These are phyloP conservation scores for Falco columbarius DNA, from an alignment of 2,797 vertebrate genomes.

Conservation along the genomic window DNA sequence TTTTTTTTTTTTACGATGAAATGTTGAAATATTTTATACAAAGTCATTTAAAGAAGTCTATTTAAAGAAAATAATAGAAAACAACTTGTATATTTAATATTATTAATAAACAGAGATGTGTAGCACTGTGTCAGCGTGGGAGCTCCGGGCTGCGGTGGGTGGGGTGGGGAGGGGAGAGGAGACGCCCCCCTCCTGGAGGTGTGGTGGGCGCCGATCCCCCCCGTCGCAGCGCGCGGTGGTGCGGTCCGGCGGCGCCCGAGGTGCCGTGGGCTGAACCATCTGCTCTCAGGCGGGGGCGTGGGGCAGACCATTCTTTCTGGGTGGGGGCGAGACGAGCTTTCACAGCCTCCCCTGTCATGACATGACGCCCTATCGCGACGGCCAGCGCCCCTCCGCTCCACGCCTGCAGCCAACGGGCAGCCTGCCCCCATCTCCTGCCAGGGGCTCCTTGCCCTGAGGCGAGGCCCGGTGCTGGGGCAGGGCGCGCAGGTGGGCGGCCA, in stretches of 20 bases:
- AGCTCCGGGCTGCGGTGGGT: too few species aligned
- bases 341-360: neutral
- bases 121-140: neutral
- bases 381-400: too few species aligned
- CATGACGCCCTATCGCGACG: neutral
- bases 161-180: neutral
- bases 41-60: conserved; percentile 79
- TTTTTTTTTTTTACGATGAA: conserved; percentile 65
- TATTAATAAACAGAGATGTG: conserved; percentile 51
- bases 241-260: neutral
- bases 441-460: neutral
- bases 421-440: rapidly evolving
- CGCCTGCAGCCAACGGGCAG: neutral
- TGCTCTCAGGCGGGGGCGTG: rapidly evolving
- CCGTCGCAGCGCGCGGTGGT: neutral
- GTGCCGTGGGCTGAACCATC: neutral
- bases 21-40: conserved; percentile 81
- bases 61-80: conserved; percentile 76
- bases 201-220: neutral
- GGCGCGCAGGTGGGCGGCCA: neutral
- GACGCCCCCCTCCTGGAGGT: neutral
- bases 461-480: neutral
- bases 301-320: neutral
- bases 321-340: rapidly evolving
- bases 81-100: conserved; percentile 80